Percentiles rank a stretch among this genome's conserved stretches.
Conservation (phyloP, 2,113 vertebrate genomes). For the Erpornis zantholeuca region DNA sequence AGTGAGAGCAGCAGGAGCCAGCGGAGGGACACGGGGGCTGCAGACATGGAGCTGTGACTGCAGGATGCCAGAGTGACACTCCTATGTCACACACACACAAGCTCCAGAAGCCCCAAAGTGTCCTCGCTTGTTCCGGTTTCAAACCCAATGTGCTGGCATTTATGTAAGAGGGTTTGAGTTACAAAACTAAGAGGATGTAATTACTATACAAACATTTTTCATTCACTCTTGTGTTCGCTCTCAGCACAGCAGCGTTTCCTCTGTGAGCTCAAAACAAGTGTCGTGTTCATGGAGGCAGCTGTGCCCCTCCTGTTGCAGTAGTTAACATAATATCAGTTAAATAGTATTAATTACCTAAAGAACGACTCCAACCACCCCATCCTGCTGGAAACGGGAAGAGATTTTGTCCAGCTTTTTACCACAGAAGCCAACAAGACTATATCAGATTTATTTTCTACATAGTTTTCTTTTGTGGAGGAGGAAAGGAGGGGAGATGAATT, state of each 20-base stretch:
- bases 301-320: neutral
- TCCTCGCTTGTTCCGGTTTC: neutral
- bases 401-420: neutral
- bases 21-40: neutral
- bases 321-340: neutral
- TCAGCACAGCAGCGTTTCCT: neutral
- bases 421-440: neutral
- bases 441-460: neutral
- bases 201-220: conserved; percentile 33
- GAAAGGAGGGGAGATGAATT: conserved; percentile 47
- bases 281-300: neutral
- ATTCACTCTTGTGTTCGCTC: neutral
- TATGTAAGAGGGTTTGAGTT: conserved; percentile 14
- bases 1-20: neutral
- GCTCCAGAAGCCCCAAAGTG: neutral
- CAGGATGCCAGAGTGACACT: neutral
- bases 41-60: neutral
- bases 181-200: conserved; percentile 39
- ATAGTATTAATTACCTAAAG: neutral
- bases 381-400: neutral
- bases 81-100: neutral
- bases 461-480: neutral
- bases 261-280: neutral
- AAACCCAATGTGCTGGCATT: neutral
- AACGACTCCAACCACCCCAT: neutral